Base-by-base conservation (phyloP, 2,113 vertebrate genomes). In the Hoplias malabaricus region DNA sequence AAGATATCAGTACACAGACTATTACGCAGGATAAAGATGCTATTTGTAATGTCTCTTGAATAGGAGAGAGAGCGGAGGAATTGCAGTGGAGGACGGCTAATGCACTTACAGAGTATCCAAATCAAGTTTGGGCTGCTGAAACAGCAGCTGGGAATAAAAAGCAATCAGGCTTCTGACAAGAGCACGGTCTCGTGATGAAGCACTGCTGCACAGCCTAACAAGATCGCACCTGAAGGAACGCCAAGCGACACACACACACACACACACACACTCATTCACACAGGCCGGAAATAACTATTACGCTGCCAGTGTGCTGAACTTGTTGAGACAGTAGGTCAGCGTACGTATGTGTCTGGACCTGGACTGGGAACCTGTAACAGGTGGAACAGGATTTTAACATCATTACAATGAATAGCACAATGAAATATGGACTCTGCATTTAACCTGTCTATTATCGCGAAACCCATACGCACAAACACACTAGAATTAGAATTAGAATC, bases 141-240 rank as follows among this genome's bases (percentile, higher is more conserved):
- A 73, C 66, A 77, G 70, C 74, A 69, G 65, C 70, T 62, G 82
- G 83, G 80, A 68, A 82, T 82, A 82, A 79, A 83, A 85, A 81
- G 69, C 82, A 83, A 85, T 82, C 81, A 83, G 80, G 38, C 78
- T 53, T 70, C 36, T 85, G 84, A 84, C 84, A 85, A 74, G 62
- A 78, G 75, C 70, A 36, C 31, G 14, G 57, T 53, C 62, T 50
- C 43, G 46, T 84, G 82, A 85, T 85, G 65, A 85, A 85, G 77
- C 62, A 78, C 59, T 69, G 59, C 46, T 21, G 53, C 36, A 66
- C 33, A 78, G 54, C 62, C 74, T 71, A 77, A 75, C 73, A 73
- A 67, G 79, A 80, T 71, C 62, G 68, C 65, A 82, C 66, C 82
- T 85, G 80, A 42, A 69, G 78, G 73, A 78, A 75, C 68, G 31